Conservation (phyloP, 2,888 invertebrate species). For the Tenthredo amoena region DNA sequence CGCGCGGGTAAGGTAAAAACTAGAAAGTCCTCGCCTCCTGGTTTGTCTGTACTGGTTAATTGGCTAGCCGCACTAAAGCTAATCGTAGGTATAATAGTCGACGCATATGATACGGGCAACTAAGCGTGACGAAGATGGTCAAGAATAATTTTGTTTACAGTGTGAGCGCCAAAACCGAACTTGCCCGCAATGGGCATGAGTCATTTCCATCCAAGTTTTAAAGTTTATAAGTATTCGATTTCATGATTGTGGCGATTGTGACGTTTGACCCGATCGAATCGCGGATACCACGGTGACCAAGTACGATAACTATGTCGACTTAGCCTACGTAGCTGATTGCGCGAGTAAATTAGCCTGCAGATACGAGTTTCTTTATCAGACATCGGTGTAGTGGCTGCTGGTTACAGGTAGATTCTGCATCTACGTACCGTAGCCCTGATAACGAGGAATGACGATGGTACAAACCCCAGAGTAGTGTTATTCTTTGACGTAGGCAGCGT, state of each 20-base stretch:
- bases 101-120: background rate
- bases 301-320: background rate
- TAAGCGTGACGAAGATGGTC: background rate
- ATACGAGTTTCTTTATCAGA: background rate
- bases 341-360: background rate
- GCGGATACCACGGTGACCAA: background rate
- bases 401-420: slow-evolving; percentile 32
- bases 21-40: background rate
- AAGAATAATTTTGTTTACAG: background rate
- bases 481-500: slow-evolving; percentile 35
- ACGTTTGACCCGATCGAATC: slow-evolving; percentile 2
- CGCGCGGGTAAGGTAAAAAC: background rate
- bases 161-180: background rate
- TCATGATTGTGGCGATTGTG: background rate
- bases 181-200: background rate
- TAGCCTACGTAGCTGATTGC: slow-evolving; percentile 21
- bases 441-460: slow-evolving; percentile 24
- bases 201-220: background rate
- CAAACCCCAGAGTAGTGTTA: background rate
- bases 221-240: background rate
- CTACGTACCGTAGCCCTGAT: background rate
- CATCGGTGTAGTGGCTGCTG: slow-evolving; percentile 21
- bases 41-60: background rate
- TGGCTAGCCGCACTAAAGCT: background rate
- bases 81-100: background rate